These are phyloP conservation scores for Gallinago nigripennis DNA, from an alignment of 2,797 vertebrate genomes.

Conservation along the genomic window DNA sequence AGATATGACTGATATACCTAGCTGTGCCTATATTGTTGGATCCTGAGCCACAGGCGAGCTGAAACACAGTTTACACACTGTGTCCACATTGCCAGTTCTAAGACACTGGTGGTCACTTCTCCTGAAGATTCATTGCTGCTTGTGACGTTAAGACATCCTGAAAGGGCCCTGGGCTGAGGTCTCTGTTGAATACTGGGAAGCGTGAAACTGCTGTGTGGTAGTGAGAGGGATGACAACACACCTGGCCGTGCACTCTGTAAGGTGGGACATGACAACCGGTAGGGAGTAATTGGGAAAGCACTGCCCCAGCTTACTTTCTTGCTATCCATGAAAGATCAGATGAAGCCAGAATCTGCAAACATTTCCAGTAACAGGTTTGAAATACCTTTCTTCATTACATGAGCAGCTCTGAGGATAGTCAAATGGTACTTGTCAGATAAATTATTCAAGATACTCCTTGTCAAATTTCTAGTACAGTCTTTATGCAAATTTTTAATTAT, in stretches of 20 bases:
- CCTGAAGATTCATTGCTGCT: neutral
- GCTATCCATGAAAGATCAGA: neutral
- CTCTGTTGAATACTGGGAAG: neutral
- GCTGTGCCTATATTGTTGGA: neutral
- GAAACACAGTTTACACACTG: neutral
- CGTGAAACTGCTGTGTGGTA: neutral
- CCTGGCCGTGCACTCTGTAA: neutral
- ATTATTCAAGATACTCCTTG: neutral
- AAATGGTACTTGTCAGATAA: neutral
- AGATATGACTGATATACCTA: neutral
- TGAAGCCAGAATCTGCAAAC: neutral
- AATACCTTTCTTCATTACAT: neutral
- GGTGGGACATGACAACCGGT: fast-evolving
- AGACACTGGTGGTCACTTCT: fast-evolving
- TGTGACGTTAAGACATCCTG: neutral
- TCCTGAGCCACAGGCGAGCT: neutral
- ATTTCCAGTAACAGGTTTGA: neutral
- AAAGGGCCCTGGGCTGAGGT: neutral
- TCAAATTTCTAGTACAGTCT: neutral
- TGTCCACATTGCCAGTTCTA: fast-evolving
- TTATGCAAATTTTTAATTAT: neutral
- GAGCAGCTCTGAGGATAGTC: neutral
- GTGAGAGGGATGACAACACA: neutral
- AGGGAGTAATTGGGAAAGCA: neutral
- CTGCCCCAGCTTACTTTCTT: neutral